Evolutionary conservation across 2,113 vertebrate species (phyloP), one percentile per base, ranked within the genome.

Genomic region (Gobio gobio): DNA sequence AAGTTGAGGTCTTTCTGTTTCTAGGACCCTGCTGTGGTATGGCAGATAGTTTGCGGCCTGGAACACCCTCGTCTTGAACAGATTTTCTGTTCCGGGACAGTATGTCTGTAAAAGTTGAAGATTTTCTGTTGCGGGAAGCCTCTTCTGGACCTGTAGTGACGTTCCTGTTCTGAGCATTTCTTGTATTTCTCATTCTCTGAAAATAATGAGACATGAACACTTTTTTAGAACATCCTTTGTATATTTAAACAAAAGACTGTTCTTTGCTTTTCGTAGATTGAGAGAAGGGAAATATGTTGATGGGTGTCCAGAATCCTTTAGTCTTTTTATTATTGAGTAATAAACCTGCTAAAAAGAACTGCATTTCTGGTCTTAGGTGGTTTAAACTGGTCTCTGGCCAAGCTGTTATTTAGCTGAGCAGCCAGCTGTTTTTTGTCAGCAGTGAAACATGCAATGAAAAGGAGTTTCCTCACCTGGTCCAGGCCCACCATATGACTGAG

Each of bases 401-500:
- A 68, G 29, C 7, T 68, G 16, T 3, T 68, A 3, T 20, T 63
- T 66, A 18, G 14, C 29, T 18, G 7, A 7, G 6, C 64, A 20
- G 0, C 7, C 16, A 36, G 64, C 64, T 36, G 33, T 29, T 20
- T 33, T 66, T 45, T 12, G 22, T 73, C 36, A 82, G 29, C 7
- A 36, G 64, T 68, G 33, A 68, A 68, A 68, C 33, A 36, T 68
- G 16, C 22, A n/a, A 24, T 45, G 59, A n/a, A 73, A 47, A 36
- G 45, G 22, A 40, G n/a, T n/a, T 45, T n/a, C 14, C 85, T 5
- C 73, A 95, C 95, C 93, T 95, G 93, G 85, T 95, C 93, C 78
- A 93, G 86, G 82, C 93, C 94, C 24, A 94, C 93, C 92, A 93
- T 92, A 89, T 93, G 91, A 87, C 94, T 94, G 81, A 95, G 88